Evolutionary conservation across 2,797 vertebrate genomes (phyloP).

Genomic region (Lepilemur septentrionalis): DNA sequence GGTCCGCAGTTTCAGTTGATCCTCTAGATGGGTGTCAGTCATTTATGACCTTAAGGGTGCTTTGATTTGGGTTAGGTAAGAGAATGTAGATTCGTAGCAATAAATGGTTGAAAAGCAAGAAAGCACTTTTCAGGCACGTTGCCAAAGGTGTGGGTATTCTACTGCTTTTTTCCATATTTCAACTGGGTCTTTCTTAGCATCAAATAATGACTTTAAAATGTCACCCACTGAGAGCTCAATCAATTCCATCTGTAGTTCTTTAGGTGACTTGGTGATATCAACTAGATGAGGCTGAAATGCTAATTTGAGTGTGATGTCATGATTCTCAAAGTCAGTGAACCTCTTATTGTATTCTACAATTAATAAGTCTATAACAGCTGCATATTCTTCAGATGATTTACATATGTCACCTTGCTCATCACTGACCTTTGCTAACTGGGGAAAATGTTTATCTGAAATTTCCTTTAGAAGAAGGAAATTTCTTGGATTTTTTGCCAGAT

Average conservation of each 20-base stretch:
- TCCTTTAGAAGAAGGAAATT: too few relatives aligned
- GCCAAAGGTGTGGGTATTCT: background rate
- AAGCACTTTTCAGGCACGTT: background rate
- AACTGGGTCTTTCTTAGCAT: background rate
- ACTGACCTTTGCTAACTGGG: too few relatives aligned
- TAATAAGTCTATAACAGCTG: background rate
- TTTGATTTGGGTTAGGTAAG: background rate
- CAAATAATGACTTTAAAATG: background rate
- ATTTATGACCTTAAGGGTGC: background rate
- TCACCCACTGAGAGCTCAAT: background rate
- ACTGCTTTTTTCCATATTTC: background rate
- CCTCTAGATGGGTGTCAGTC: background rate
- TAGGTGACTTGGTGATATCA: background rate
- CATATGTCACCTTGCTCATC: too few relatives aligned
- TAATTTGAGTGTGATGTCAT: background rate
- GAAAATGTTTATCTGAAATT: too few relatives aligned
- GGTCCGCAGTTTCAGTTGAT: background rate
- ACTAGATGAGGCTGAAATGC: background rate
- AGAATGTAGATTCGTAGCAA: background rate
- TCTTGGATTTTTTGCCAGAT: too few relatives aligned
- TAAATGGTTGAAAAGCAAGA: background rate
- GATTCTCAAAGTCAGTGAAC: background rate
- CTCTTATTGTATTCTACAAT: background rate
- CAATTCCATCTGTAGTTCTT: background rate
- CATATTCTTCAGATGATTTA: background rate